Base-by-base conservation (phyloP, 2,888 invertebrate genomes). In the Troglohyphantes excavatus region DNA sequence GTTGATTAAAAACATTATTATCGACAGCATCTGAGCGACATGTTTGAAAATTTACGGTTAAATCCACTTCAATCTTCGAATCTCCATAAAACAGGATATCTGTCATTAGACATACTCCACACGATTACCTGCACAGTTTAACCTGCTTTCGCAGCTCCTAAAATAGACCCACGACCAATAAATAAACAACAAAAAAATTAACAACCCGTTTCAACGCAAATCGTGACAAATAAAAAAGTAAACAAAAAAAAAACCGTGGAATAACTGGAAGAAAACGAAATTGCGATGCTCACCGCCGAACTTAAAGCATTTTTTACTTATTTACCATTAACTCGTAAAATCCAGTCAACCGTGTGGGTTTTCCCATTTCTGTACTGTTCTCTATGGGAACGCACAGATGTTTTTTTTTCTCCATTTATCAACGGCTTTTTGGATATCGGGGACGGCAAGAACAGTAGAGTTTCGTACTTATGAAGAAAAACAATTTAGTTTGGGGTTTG, bases 191-290 rank as follows among this genome's bases (percentile, higher is more conserved):
- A 72, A 39, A 33, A 39, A 53, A 73, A 61, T 27, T 73, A 83
- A 73, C 63, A 73, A 73, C 73, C 83, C 73, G 65, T 73, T 83
- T 70, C 72, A 72, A 23, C 72, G 26, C 19, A 39, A 27, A 70
- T 82, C 70, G 82, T 82, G 61, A 82, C 78, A 76, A 78, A 78
- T 63, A 65, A 75, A 61, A 13, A 29, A 75, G 29, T 68, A 23
- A 63, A 46, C 17, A 46, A 26, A 46, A n/a, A n/a, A n/a, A n/a
- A 67, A 46, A 19, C 21, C 3, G 27, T 27, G n/a, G 2, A 59
- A 81, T 29, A 81, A 81, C n/a, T 43, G 63, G 43, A 83, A 83
- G 83, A 83, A 83, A 83, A 83, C 65, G 73, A 83, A 83, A 83
- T 29, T 13, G 68, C 68, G 9, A 53, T 53, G 53, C n/a, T 53